Evolutionary conservation across 2,888 invertebrate genomes (phyloP).

Genomic region (Ophion slaviceki): DNA sequence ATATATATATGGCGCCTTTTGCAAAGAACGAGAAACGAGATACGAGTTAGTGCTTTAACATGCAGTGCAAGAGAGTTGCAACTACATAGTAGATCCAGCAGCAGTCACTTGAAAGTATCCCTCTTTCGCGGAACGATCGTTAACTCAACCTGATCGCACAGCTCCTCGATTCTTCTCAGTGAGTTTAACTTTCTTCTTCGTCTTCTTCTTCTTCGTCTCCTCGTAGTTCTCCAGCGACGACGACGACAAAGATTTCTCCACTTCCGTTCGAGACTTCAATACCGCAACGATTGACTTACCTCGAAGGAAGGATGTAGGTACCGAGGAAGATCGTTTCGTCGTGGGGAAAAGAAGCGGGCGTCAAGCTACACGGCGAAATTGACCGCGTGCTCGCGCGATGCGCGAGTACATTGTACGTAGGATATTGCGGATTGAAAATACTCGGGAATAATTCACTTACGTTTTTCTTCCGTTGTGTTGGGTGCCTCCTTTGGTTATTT

Average conservation of each 20-base stretch:
- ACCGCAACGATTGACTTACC: constrained; percentile 34
- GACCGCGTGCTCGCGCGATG: neutral
- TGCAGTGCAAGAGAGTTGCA: constrained; percentile 35
- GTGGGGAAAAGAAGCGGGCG: neutral
- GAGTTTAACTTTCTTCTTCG: constrained; percentile 35
- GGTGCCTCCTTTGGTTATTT: neutral
- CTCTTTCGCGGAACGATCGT: constrained; percentile 65
- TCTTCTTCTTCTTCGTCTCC: constrained; percentile 38
- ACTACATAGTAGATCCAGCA: constrained; percentile 16
- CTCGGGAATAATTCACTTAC: neutral
- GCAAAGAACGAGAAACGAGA: constrained; percentile 35
- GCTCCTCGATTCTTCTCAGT: constrained; percentile 31
- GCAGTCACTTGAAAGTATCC: constrained; percentile 52
- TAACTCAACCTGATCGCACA: constrained; percentile 60
- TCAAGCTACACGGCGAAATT: neutral
- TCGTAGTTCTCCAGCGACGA: constrained; percentile 22
- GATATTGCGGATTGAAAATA: neutral
- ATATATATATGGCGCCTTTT: constrained; percentile 34
- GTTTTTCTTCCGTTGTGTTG: neutral
- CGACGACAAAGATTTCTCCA: constrained; percentile 40
- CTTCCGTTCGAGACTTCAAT: constrained; percentile 48
- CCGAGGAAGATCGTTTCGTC: neutral
- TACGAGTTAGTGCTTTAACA: constrained; percentile 35
- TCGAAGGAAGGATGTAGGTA: neutral
- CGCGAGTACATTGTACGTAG: neutral